phyloP scores from a whole-genome alignment of 2,113 vertebrate species.

The Galemys pyrenaicus region DNA sequence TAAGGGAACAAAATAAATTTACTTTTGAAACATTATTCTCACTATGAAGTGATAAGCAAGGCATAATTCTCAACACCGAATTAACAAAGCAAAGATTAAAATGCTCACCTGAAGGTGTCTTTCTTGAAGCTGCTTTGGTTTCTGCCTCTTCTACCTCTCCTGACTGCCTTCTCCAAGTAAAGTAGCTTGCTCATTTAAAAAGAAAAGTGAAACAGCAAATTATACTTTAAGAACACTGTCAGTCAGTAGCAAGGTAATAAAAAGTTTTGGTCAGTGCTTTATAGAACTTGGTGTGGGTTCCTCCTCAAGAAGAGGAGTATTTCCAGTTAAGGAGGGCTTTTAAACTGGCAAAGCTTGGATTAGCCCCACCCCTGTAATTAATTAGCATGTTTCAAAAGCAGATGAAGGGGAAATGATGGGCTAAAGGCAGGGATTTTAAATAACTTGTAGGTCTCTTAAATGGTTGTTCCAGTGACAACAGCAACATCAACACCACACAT shows the following conservation, averaged over 20 bases:
- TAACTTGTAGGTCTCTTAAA: slow-evolving; percentile 17
- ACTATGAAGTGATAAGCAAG: not conserved
- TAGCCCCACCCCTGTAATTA: not conserved
- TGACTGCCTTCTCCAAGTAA: not conserved
- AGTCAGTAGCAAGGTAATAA: slow-evolving; percentile 46
- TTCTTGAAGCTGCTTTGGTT: not conserved
- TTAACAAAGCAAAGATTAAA: not conserved
- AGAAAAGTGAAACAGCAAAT: slow-evolving; percentile 35
- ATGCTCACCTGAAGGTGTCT: slow-evolving; percentile 38
- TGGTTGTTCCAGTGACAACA: not conserved
- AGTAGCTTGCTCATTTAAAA: slow-evolving; percentile 15
- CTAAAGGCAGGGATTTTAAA: not conserved
- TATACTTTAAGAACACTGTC: slow-evolving; percentile 29
- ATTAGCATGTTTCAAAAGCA: not conserved
- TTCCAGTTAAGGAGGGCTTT: not conserved
- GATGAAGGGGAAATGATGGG: not conserved
- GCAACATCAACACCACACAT: not conserved
- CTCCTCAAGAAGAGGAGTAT: not conserved
- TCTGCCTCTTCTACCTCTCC: not conserved
- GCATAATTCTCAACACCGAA: not conserved
- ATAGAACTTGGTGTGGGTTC: not conserved
- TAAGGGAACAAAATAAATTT: not conserved
- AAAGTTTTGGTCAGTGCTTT: not conserved
- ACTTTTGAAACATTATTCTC: not conserved
- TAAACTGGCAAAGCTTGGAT: not conserved